Evolutionary conservation across 1,140 invertebrate species (phyloP), one percentile per base, ranked within the genome.

Genomic region (Gerris buenoi): DNA sequence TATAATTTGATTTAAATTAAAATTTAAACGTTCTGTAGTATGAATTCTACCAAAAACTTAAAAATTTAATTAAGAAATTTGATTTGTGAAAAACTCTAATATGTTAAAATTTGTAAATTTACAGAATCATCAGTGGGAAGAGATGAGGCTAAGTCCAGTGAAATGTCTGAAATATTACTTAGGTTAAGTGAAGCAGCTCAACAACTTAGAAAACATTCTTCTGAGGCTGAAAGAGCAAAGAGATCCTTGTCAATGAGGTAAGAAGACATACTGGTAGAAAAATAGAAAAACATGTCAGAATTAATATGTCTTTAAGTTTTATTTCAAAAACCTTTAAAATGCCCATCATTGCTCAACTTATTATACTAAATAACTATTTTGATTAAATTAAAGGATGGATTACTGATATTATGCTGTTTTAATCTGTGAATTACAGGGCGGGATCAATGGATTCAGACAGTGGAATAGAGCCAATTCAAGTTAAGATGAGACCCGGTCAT

Each of bases 161-260:
- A 77, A 71, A 70, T 79, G 14, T 74, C 79, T 68, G 68, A 72
- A 46, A 75, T 76, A 60, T 72, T 79, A 64, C 73, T 73, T 68
- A 75, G 78, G 28, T 67, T 84, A 46, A 78, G 77, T 1, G 80
- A 82, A 68, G 81, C 78, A 5, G 79, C 81, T 13, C 78, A 82
- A 71, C 81, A 81, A 73, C 69, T 81, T 66, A 74, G 76, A 68
- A 77, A 75, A 77, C 76, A 76, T 67, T 80, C 72, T 18, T 46
- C 59, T 25, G 33, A n/a, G 14, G 58, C 59, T 29, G 80, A 79
- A 67, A 73, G 79, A 18, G 71, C 75, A 0, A 74, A 77, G 28
- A 69, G 69, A 25, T 27, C 65, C 0, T 59, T 68, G 56, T 69
- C 68, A 14, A 68, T 70, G 64, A 74, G 72, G 73, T 72, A 65